Evolutionary conservation across 2,888 invertebrate genomes (phyloP), one percentile per base, ranked within the genome.

Genomic region (Drosophila neutralis): DNA sequence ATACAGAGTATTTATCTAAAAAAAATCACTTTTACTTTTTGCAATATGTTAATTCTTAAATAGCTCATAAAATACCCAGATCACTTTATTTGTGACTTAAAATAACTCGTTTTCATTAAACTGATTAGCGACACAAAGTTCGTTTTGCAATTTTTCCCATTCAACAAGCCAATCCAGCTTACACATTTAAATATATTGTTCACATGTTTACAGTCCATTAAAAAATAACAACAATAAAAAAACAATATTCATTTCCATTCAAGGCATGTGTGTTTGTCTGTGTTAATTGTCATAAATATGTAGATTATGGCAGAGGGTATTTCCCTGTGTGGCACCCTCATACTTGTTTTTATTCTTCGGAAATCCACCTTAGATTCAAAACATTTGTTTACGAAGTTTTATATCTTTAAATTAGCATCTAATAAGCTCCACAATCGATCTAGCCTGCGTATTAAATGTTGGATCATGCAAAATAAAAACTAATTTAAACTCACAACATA

Each of bases 401-500:
- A 63, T 29, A 51, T n/a, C 56, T 35, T 57, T 66, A 49, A 54
- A 59, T 59, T 58, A 67, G 21, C 62, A 60, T 64, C 48, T 57
- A 36, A 59, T 33, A 18, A 40, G 40, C 13, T 8, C 2, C 10
- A 31, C 21, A 33, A 68, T 27, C 15, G 58, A n/a, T 24, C 2
- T 11, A 53, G 2, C n/a, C 21, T 21, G 57, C 13, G 2, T n/a
- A 10, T 35, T 51, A 5, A 15, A 13, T 24, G 31, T 38, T 56
- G 13, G 27, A 29, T 15, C 29, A 59, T 40, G 54, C 62, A 21
- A 40, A 57, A 63, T 51, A 71, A 64, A 61, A 63, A 61, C 56
- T 69, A 66, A 63, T 62, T 61, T 59, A 51, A 33, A 27, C 35
- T 38, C 45, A 63, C 59, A 49, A 60, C 61, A 38, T 54, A 70